Conservation (phyloP, 2,888 invertebrate species). For the Alviniconcha strummeri region DNA sequence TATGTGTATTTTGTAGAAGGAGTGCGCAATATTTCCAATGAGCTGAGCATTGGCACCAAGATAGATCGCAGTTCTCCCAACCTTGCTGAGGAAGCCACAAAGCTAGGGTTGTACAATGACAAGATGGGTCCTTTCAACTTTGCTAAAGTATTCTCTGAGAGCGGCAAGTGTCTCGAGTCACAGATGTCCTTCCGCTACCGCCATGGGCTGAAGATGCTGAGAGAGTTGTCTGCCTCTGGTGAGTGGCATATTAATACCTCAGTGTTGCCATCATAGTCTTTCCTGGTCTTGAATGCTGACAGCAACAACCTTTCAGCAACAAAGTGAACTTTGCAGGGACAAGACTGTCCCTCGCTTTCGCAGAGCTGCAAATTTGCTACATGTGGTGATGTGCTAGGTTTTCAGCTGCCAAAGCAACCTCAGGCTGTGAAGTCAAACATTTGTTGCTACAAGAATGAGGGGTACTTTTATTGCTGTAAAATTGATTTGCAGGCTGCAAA, state of each 20-base stretch:
- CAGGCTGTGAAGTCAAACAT: too few species aligned
- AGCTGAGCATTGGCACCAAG: conserved; percentile 82
- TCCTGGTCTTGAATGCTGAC: too few species aligned
- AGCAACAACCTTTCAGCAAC: too few species aligned
- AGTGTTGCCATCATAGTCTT: too few species aligned
- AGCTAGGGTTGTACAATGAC: conserved; percentile 82
- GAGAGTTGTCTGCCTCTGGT: conserved; percentile 49
- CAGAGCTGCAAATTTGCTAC: too few species aligned
- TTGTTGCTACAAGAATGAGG: too few species aligned
- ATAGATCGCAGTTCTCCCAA: conserved; percentile 82
- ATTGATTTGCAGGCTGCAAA: too few species aligned
- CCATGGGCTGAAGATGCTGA: conserved; percentile 45
- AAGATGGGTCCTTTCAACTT: conserved; percentile 82
- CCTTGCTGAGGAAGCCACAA: conserved; percentile 79
- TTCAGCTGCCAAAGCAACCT: too few species aligned
- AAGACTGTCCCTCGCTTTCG: too few species aligned
- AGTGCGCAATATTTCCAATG: conserved; percentile 80
- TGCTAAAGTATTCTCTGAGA: conserved; percentile 77
- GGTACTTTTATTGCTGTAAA: too few species aligned
- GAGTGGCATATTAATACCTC: background rate
- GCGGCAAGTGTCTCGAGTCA: conserved; percentile 39
- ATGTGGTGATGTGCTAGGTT: too few species aligned
- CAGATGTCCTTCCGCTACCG: conserved; percentile 38
- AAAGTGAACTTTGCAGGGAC: too few species aligned
- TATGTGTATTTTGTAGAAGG: conserved; percentile 52